Evolutionary conservation across 1,140 invertebrate species (phyloP), one percentile per base, ranked within the genome.

Genomic region (Pseudoatta argentina): DNA sequence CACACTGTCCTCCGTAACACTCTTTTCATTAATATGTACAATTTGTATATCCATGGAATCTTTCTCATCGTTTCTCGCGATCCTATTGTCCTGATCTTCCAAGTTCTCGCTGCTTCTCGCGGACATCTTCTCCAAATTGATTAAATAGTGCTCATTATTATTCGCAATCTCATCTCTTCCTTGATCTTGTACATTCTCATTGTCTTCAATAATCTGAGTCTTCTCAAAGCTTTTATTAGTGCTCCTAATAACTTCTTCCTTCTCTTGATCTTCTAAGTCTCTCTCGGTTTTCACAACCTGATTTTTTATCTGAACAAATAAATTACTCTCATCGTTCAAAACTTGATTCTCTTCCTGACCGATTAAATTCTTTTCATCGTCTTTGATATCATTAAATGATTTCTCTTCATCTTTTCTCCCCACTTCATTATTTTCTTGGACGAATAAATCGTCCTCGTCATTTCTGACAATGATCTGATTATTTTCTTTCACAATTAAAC

Each of bases 131-230:
- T 59, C 10, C 21, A 21, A 4, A 63, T 59, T 76, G 12, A 24
- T 76, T 59, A 59, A 59, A 76, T 77, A 16, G n/a, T 61, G 21
- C 34, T 61, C 39, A 0, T 83, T 39, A 21, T 77, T 14, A 30
- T 18, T 27, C 21, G 2, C 48, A 34, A 78, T 1, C 12, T 30
- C 16, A 16, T 55, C 14, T 76, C 12, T n/a, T 10, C 8, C 12
- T 18, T 55, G 34, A 76, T 44, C 14, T 39, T 8, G 12, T 16
- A 48, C 44, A 39, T 69, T 14, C 2, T 61, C 7, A n/a, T 1
- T 51, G 7, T 34, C 18, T 21, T 34, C 5, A 51, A 53, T 14
- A 55, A 53, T 14, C 1, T 34, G 63, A 55, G 12, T 55, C 8
- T 67, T 55, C 3, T 79, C 6, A 24, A 75, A 51, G 5, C 18